Conservation (phyloP, 2,113 vertebrate genomes). For the Sus scrofa region T2T-Sscrofa CM000812.6:37660501-37661000, state of each 20-base stretch:
- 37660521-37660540: background rate
- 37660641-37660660: background rate
- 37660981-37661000: rapidly evolving
- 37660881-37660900: no score
- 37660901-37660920: no score
- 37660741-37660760: background rate
- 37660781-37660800: background rate
- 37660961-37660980: no score
- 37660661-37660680: background rate
- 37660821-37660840: no score
- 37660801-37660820: no score
- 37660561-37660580: no score
- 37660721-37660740: background rate
- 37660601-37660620: background rate
- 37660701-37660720: background rate
- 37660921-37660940: no score
- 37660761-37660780: background rate
- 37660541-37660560: no score
- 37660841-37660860: no score
- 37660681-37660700: background rate
- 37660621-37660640: background rate
- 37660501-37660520: background rate
- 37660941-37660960: no score
- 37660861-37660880: no score
- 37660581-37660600: background rate